These are phyloP conservation scores for Hypanus sabinus DNA, from an alignment of 2,113 vertebrate species.

Conservation along the genomic window DNA sequence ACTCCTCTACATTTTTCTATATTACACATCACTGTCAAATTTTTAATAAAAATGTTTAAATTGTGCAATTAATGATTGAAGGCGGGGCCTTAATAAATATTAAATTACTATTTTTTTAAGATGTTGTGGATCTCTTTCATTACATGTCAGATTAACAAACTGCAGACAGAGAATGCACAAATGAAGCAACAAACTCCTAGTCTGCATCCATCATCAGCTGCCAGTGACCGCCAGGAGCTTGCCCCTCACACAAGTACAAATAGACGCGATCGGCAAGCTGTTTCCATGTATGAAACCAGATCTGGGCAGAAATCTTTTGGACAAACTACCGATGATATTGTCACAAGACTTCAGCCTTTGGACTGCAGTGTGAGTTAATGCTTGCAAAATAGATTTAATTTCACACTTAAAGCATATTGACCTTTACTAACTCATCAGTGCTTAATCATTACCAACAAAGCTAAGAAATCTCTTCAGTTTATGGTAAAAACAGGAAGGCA, in stretches of 20 bases:
- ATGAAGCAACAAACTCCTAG: conserved; percentile 65
- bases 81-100: neutral
- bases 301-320: conserved; percentile 73
- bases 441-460: neutral
- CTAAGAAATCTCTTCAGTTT: neutral
- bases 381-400: neutral
- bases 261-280: conserved; percentile 83
- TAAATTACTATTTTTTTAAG: conserved; percentile 26
- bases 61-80: neutral
- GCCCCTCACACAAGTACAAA: conserved; percentile 44
- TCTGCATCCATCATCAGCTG: conserved; percentile 43
- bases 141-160: conserved; percentile 79
- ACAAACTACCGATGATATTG: conserved; percentile 76
- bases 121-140: neutral
- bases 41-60: conserved; percentile 13
- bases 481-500: neutral
- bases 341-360: conserved; percentile 80
- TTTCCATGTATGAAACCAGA: conserved; percentile 92
- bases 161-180: conserved; percentile 88
- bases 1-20: neutral
- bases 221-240: conserved; percentile 58
- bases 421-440: neutral
- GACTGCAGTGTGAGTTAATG: conserved; percentile 71
- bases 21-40: neutral
- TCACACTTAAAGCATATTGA: neutral